These are phyloP conservation scores for Melolontha melolontha DNA, from an alignment of 2,888 invertebrate species.

Conservation along the genomic window DNA sequence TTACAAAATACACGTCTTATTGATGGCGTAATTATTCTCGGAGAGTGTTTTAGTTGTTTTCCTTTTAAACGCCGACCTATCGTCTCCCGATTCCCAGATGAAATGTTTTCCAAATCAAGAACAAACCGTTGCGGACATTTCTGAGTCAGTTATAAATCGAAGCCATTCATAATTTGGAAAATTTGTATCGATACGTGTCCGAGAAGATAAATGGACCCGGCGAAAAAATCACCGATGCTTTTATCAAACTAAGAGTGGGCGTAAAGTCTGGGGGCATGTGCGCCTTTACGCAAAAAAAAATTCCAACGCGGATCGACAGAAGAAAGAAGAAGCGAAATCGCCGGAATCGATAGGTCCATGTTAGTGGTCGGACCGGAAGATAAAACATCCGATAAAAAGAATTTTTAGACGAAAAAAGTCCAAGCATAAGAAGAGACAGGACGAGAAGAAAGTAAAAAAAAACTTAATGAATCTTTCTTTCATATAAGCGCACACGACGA, in stretches of 20 bases:
- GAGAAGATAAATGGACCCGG: slow-evolving; percentile 13
- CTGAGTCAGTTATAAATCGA: slow-evolving; percentile 22
- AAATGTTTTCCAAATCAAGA: too few relatives aligned
- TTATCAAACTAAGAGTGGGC: slow-evolving; percentile 20
- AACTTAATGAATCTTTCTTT: slow-evolving; percentile 26
- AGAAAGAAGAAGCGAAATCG: slow-evolving; percentile 14
- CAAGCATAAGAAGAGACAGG: slow-evolving; percentile 10
- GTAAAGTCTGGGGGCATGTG: slow-evolving; percentile 4
- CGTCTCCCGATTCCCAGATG: not conserved
- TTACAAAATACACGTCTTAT: slow-evolving; percentile 19
- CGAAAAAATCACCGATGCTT: slow-evolving; percentile 26
- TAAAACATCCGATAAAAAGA: slow-evolving; percentile 28
- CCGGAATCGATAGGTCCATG: slow-evolving; percentile 16
- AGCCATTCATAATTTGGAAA: slow-evolving; percentile 29
- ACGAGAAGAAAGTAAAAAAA: slow-evolving; percentile 6
- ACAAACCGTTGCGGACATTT: slow-evolving; percentile 14
- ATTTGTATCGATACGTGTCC: slow-evolving; percentile 30
- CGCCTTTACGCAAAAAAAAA: not conserved
- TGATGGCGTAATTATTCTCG: slow-evolving; percentile 31
- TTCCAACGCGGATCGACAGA: slow-evolving; percentile 5
- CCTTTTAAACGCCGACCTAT: slow-evolving; percentile 26
- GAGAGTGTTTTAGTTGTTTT: slow-evolving; percentile 27
- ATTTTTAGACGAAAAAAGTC: slow-evolving; percentile 7
- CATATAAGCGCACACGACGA: slow-evolving; percentile 3
- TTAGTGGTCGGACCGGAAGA: slow-evolving; percentile 16